phyloP scores from a whole-genome alignment of 2,797 vertebrate genomes.

The Poecile montanus region DNA sequence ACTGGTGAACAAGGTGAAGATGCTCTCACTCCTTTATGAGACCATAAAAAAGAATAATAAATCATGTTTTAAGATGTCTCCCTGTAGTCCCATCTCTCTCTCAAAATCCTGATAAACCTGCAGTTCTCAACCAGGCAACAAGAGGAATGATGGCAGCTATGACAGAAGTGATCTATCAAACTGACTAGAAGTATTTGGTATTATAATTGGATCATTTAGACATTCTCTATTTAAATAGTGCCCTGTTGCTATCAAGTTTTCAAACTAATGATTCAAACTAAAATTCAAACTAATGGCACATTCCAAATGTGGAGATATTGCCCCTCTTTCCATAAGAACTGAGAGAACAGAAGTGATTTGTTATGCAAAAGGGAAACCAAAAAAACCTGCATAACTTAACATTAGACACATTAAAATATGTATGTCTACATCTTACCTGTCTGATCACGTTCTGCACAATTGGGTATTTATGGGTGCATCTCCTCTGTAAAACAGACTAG shows the following conservation, averaged over 20 bases:
- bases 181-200: not conserved
- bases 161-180: not conserved
- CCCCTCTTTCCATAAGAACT: not conserved
- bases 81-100: too few relatives aligned
- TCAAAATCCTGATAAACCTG: not conserved
- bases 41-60: too few relatives aligned
- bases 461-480: not conserved
- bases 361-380: not conserved
- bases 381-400: not conserved
- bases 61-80: too few relatives aligned
- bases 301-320: not conserved
- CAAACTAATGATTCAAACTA: not conserved
- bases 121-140: not conserved
- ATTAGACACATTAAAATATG: not conserved
- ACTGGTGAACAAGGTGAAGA: too few relatives aligned
- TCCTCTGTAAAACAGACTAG: not conserved
- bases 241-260: not conserved
- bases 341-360: not conserved
- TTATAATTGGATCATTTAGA: not conserved
- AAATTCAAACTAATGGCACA: not conserved
- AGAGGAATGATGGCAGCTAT: not conserved
- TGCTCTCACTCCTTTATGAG: too few relatives aligned
- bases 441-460: not conserved
- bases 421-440: not conserved
- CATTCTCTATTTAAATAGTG: not conserved